Evolutionary conservation across 2,113 vertebrate genomes (phyloP), one percentile per base, ranked within the genome.

Genomic region (Microtus oregoni): DNA sequence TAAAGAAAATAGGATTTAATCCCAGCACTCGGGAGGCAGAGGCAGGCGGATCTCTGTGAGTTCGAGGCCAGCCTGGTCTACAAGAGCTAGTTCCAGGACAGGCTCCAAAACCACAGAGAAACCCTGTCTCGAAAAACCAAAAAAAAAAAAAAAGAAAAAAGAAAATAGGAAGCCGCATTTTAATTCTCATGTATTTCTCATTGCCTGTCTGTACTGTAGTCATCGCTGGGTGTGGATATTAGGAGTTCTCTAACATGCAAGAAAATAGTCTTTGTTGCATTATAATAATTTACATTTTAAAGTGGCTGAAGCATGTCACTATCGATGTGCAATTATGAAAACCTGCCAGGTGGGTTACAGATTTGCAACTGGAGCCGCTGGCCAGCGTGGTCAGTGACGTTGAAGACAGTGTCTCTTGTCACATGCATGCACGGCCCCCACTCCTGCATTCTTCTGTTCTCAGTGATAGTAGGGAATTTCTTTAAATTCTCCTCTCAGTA

Each of bases 1-100:
- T 95, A 73, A 94, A 61, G 81, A 90, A 95, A 95, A 81, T 95
- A 32, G 19, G 92, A 92, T n/a, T n/a, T n/a, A n/a, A n/a, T n/a
- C n/a, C n/a, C n/a, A n/a, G n/a, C n/a, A n/a, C n/a, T n/a, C n/a
- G n/a, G n/a, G n/a, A n/a, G n/a, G n/a, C n/a, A n/a, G n/a, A n/a
- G n/a, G n/a, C n/a, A n/a, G n/a, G n/a, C n/a, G n/a, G n/a, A n/a
- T n/a, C n/a, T n/a, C n/a, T n/a, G n/a, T n/a, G n/a, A n/a, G n/a
- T n/a, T n/a, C n/a, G n/a, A n/a, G n/a, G n/a, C n/a, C n/a, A n/a
- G n/a, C n/a, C n/a, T n/a, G n/a, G n/a, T n/a, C n/a, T n/a, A n/a
- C n/a, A n/a, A n/a, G n/a, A n/a, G n/a, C n/a, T n/a, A n/a, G n/a
- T n/a, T n/a, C n/a, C n/a, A n/a, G n/a, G n/a, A n/a, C n/a, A n/a